These are phyloP conservation scores for Hydroisotoma schaefferi DNA, from an alignment of 2,888 invertebrate genomes.

Conservation along the genomic window DNA sequence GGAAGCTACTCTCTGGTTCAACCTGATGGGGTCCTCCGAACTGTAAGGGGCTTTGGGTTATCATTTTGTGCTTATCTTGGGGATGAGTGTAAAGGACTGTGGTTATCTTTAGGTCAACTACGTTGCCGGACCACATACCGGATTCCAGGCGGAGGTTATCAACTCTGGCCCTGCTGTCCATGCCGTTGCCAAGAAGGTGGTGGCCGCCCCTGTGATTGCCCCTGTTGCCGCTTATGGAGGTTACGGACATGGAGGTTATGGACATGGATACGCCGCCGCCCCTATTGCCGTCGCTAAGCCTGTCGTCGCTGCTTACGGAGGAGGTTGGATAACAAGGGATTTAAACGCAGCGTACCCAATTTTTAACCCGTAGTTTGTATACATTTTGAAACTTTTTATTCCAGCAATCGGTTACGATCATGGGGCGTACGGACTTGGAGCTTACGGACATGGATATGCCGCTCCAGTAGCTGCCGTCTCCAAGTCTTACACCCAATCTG, in stretches of 20 bases:
- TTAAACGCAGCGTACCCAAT: too few relatives aligned
- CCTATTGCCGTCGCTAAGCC: constrained; percentile 19
- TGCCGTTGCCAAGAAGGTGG: constrained; percentile 21
- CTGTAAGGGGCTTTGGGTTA: background rate
- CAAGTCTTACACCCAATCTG: background rate
- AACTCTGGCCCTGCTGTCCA: constrained; percentile 24
- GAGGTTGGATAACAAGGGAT: too few relatives aligned
- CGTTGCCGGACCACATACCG: background rate
- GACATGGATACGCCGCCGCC: constrained; percentile 13
- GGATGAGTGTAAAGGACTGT: background rate
- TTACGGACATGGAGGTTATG: constrained; percentile 13
- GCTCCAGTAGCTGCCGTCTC: background rate
- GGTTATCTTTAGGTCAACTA: constrained; percentile 9
- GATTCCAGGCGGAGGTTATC: constrained; percentile 14
- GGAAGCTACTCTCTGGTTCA: constrained; percentile 12
- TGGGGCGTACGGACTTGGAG: background rate
- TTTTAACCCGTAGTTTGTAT: too few relatives aligned
- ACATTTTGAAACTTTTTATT: too few relatives aligned
- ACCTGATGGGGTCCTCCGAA: constrained; percentile 15
- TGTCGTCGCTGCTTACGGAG: constrained; percentile 11
- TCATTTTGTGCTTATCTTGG: background rate
- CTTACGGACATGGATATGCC: constrained; percentile 5
- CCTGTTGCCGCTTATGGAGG: constrained; percentile 8
- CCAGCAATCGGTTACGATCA: background rate
- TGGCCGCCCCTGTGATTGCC: constrained; percentile 16